These are phyloP conservation scores for Agrochola macilenta DNA, from an alignment of 2,888 invertebrate species.

Conservation along the genomic window DNA sequence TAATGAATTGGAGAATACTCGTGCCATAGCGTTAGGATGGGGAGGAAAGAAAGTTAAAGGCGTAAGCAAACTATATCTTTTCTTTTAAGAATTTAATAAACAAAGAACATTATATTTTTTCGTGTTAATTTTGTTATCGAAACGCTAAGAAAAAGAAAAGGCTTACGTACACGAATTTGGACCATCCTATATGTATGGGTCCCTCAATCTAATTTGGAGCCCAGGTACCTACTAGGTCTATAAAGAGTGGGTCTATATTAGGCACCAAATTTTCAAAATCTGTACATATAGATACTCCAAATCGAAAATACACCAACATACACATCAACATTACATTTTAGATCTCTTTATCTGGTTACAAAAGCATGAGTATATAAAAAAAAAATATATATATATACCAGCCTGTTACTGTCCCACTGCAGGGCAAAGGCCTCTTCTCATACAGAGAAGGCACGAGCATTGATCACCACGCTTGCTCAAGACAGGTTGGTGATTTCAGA, in stretches of 20 bases:
- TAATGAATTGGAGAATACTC: slow-evolving; percentile 6
- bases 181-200: no score
- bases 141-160: no score
- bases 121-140: no score
- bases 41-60: slow-evolving; percentile 1
- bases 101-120: no score
- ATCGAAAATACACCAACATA: background rate
- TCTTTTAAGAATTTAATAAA: background rate
- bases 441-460: no score
- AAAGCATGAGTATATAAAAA: no score
- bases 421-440: no score
- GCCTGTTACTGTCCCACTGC: no score
- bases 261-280: background rate
- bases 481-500: no score
- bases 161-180: background rate
- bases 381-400: no score
- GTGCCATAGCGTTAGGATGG: slow-evolving; percentile 42
- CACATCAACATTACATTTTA: background rate
- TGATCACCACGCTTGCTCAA: no score
- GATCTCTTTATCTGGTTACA: background rate
- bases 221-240: no score
- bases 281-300: background rate
- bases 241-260: background rate
- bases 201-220: background rate
- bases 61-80: slow-evolving; percentile 23